phyloP scores from a whole-genome alignment of 1,140 invertebrate species.

The Apis dorsata region DNA sequence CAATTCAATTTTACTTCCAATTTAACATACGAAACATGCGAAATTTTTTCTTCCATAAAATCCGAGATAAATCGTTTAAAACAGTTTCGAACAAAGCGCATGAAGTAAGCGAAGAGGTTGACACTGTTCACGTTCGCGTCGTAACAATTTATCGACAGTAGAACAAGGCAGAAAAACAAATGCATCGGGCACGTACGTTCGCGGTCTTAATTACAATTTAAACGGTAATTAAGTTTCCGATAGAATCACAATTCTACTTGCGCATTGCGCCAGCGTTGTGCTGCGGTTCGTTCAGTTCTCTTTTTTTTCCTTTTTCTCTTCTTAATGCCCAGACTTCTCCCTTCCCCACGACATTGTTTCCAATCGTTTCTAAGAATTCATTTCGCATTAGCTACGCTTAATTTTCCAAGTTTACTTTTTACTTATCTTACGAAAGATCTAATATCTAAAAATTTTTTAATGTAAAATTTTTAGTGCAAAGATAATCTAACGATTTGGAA shows the following conservation, averaged over 20 bases:
- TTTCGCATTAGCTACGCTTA: not conserved
- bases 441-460: not conserved
- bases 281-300: conserved; percentile 4
- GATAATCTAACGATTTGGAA: too few relatives aligned
- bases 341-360: not conserved
- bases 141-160: conserved; percentile 16
- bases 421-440: not conserved
- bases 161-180: not conserved
- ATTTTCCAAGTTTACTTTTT: conserved; percentile 2
- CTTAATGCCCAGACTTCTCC: not conserved
- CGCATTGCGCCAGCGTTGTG: not conserved
- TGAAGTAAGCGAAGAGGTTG: not conserved
- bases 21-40: not conserved
- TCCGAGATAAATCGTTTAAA: not conserved
- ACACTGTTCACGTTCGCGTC: conserved; percentile 19
- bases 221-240: conserved; percentile 39
- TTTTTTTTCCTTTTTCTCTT: not conserved
- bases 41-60: not conserved
- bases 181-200: conserved; percentile 15
- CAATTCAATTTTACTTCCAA: not conserved
- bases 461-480: not conserved
- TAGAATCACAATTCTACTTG: conserved; percentile 32
- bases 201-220: conserved; percentile 37
- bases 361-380: conserved; percentile 4
- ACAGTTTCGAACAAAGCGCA: not conserved